Base-by-base conservation (phyloP, 92 coral and sea anemone species). In the Paramuricea clavata region DNA sequence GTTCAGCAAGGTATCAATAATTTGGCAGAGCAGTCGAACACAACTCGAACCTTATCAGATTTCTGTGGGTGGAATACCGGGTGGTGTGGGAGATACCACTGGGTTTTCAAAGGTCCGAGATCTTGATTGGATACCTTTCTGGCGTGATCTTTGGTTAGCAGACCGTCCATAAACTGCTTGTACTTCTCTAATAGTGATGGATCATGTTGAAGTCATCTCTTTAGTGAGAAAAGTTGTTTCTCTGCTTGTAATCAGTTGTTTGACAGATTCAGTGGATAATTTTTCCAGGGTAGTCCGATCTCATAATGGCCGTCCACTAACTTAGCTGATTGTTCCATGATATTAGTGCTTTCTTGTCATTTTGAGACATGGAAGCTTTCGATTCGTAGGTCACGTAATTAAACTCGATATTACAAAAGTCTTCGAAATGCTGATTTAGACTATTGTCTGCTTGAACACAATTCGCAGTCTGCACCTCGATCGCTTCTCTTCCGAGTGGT, bases 21-120 rank as follows among this genome's bases (percentile, higher is more conserved):
- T n/a, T n/a, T n/a, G 23, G 90, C 88, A 12, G 90, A 92, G 50
- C 94, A 89, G 64, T 92, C 92, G 81, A 90, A 90, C 13, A 90
- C 93, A 7, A 90, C 93, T 23, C 89, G 75, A 36, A 85, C 85
- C 47, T 89, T 89, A 5, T 56, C 83, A 10, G 90, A 90, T 54
- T 86, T 90, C 21, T 79, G 90, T 27, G 86, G 93, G 69, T 90
- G 56, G 16, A 86, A 52, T 8, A 90, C 90, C 0, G 93, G 90
- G 43, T 90, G 90, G n/a, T 80, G 90, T n/a, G 92, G 86, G 0
- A 89, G 83, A 26, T 89, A 89, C 92, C 90, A 89, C 15, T 35
- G 54, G 3, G 87, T 69, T n/a, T 42, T 22, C 13, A 74, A 33
- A 2, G 87, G 74, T 9, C 81, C 77, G 2, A 19, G 61, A 22